phyloP scores from a whole-genome alignment of 2,888 invertebrate genomes.

The Diaperis boleti region DNA sequence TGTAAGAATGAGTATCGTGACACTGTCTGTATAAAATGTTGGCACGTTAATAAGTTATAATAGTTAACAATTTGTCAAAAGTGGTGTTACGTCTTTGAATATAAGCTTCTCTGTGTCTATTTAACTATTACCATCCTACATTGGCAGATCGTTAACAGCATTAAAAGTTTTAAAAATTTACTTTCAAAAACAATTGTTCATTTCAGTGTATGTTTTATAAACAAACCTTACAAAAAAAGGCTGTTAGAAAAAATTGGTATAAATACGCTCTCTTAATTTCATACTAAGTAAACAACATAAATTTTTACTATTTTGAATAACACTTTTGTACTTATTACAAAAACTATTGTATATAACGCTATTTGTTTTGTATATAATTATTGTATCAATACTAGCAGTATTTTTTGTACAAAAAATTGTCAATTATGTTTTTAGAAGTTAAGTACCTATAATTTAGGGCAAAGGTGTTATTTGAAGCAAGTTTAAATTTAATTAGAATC shows the following conservation, averaged over 20 bases:
- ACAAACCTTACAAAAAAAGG: slow-evolving; percentile 59
- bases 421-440: slow-evolving; percentile 55
- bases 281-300: slow-evolving; percentile 34
- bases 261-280: slow-evolving; percentile 52
- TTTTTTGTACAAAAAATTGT: slow-evolving; percentile 60
- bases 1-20: slow-evolving; percentile 45
- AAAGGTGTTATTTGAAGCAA: slow-evolving; percentile 53
- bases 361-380: slow-evolving; percentile 50
- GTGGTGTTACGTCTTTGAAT: slow-evolving; percentile 49
- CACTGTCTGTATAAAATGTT: slow-evolving; percentile 42
- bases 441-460: slow-evolving; percentile 44
- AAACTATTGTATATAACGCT: slow-evolving; percentile 48
- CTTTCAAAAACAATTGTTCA: slow-evolving; percentile 28
- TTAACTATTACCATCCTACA: slow-evolving; percentile 38
- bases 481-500: slow-evolving; percentile 57
- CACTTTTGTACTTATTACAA: slow-evolving; percentile 46
- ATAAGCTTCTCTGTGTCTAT: slow-evolving; percentile 48
- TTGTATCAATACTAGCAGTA: slow-evolving; percentile 53
- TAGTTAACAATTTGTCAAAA: slow-evolving; percentile 47
- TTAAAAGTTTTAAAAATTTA: slow-evolving; percentile 38
- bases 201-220: slow-evolving; percentile 58
- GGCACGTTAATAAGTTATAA: slow-evolving; percentile 41
- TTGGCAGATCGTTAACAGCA: slow-evolving; percentile 45
- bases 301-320: slow-evolving; percentile 49
- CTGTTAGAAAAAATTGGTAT: slow-evolving; percentile 58